Evolutionary conservation across 2,113 vertebrate species (phyloP).

Genomic region (Dolichallabes microphthalmus): DNA sequence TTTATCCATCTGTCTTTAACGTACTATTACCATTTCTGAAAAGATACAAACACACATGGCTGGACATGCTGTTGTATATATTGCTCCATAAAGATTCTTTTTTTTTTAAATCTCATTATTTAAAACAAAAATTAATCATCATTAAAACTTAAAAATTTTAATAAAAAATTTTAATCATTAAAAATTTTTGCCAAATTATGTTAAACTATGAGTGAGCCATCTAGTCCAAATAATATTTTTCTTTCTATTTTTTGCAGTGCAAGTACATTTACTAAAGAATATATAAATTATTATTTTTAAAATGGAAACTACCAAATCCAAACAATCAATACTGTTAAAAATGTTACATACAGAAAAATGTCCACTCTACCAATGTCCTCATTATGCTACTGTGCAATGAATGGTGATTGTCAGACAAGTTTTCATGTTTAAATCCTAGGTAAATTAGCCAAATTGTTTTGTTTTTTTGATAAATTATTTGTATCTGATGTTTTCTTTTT

Average conservation of each 20-base stretch:
- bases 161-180: no score
- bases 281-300: no score
- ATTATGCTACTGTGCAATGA: neutral
- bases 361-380: neutral
- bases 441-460: neutral
- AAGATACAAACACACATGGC: neutral
- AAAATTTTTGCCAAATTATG: neutral
- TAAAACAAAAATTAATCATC: neutral
- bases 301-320: no score
- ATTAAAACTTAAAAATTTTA: no score
- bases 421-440: neutral
- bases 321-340: no score
- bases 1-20: neutral
- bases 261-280: no score
- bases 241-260: no score
- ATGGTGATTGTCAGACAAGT: neutral
- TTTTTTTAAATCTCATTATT: no score
- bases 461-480: neutral
- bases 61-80: neutral
- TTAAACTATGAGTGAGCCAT: neutral
- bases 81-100: no score
- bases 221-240: neutral
- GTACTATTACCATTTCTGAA: neutral
- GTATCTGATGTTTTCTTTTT: neutral
- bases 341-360: no score